Evolutionary conservation across 1,140 invertebrate genomes (phyloP).

Genomic region (Glomeris maerens): DNA sequence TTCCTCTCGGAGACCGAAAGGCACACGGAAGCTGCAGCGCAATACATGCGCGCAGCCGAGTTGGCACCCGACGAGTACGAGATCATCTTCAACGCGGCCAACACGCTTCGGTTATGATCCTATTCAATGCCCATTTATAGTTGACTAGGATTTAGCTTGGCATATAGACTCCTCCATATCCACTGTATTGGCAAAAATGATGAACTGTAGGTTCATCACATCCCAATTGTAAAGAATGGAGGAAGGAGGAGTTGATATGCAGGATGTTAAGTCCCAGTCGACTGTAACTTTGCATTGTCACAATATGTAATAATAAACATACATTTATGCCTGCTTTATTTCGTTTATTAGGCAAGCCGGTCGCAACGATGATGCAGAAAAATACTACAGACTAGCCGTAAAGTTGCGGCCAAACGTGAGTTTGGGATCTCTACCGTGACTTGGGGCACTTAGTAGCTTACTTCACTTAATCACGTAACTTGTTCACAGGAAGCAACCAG

Average conservation of each 20-base stretch:
- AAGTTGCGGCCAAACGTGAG: constrained; percentile 51
- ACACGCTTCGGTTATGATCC: constrained; percentile 41
- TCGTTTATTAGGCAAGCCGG: constrained; percentile 48
- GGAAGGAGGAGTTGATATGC: too few species aligned
- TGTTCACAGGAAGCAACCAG: constrained; percentile 59
- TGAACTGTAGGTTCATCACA: too few species aligned
- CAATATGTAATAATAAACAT: too few species aligned
- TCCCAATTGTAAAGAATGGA: too few species aligned
- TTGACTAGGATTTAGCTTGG: too few species aligned
- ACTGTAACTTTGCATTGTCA: too few species aligned
- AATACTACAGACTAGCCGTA: constrained; percentile 62
- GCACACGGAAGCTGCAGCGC: constrained; percentile 60
- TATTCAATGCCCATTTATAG: too few species aligned
- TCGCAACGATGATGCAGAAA: constrained; percentile 60
- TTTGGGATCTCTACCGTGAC: constrained; percentile 7
- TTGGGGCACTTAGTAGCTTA: not conserved
- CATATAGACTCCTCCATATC: too few species aligned
- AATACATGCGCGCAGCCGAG: constrained; percentile 57
- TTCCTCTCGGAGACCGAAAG: constrained; percentile 63
- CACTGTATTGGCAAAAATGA: too few species aligned
- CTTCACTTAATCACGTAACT: constrained; percentile 4
- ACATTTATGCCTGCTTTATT: too few species aligned
- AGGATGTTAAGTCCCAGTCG: too few species aligned
- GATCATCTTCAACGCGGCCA: constrained; percentile 68
- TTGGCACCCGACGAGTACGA: constrained; percentile 64